A percentile compares a stretch with the other conserved stretches of the same genome.
Evolutionary conservation across 2,113 vertebrate genomes (phyloP).

Genomic region (Cricetomys ansorgei): DNA sequence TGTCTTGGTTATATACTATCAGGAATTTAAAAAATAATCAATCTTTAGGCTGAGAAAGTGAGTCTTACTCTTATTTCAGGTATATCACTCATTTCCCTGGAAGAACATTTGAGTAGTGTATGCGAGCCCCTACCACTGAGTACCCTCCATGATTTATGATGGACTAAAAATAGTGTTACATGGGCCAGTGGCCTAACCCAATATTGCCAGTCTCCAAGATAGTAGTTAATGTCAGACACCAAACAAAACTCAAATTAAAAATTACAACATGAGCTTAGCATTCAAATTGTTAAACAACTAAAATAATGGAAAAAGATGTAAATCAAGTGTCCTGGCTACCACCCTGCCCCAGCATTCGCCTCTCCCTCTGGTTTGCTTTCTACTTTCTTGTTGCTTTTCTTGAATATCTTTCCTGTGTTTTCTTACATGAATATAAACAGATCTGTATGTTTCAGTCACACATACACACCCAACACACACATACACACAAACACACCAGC

Average conservation of each 20-base stretch:
- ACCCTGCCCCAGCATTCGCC: rapidly evolving
- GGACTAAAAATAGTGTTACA: neutral
- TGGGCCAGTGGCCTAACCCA: neutral
- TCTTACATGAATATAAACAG: conserved; percentile 14
- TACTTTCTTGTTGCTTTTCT: neutral
- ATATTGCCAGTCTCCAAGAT: neutral
- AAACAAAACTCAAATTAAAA: conserved; percentile 18
- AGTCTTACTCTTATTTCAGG: conserved; percentile 50
- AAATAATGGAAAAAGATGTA: neutral
- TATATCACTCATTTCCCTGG: neutral
- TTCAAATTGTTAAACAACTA: neutral
- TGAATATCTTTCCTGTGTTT: neutral
- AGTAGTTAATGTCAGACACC: neutral
- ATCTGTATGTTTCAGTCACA: neutral
- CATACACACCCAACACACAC: neutral
- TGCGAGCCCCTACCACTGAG: neutral
- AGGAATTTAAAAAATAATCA: conserved; percentile 62
- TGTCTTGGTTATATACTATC: conserved; percentile 64
- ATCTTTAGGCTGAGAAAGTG: conserved; percentile 64
- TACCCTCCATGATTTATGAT: neutral
- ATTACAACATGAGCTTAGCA: neutral
- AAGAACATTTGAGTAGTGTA: neutral
- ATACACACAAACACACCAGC: neutral
- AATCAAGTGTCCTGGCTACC: neutral
- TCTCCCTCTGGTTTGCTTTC: neutral